Conservation (phyloP, 1,140 invertebrate species). For the Cheumatopsyche charites region DNA sequence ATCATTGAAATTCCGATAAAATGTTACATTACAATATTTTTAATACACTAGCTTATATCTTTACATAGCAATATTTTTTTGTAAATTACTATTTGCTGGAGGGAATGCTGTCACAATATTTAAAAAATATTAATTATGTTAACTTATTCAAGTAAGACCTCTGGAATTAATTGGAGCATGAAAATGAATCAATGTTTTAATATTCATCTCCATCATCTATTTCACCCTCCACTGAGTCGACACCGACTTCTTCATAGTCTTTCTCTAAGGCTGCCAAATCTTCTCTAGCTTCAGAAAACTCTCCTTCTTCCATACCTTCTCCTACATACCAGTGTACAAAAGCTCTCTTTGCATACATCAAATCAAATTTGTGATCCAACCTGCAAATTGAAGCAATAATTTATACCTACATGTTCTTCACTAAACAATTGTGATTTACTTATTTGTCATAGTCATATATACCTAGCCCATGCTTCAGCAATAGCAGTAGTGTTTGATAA, state of each 20-base stretch:
- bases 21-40: no score
- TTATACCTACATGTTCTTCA: not conserved
- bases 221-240: conserved; percentile 67
- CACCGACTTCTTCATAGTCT: conserved; percentile 72
- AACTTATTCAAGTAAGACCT: not conserved
- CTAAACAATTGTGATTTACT: not conserved
- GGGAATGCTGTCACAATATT: conserved; percentile 38
- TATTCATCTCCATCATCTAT: conserved; percentile 66
- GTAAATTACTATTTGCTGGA: no score
- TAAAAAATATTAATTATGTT: conserved; percentile 1
- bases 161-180: not conserved
- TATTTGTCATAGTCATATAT: not conserved
- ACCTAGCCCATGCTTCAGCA: conserved; percentile 82
- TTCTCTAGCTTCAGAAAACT: conserved; percentile 85
- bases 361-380: conserved; percentile 81
- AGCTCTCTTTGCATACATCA: conserved; percentile 80
- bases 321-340: conserved; percentile 80
- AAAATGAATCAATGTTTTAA: conserved; percentile 49
- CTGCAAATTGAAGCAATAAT: conserved; percentile 51
- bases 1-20: no score
- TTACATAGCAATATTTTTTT: no score
- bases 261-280: conserved; percentile 82
- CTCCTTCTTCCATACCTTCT: conserved; percentile 82
- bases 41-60: no score
- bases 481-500: conserved; percentile 87